phyloP scores from a whole-genome alignment of 1,140 invertebrate species.

The Dreissena rostriformis region DNA sequence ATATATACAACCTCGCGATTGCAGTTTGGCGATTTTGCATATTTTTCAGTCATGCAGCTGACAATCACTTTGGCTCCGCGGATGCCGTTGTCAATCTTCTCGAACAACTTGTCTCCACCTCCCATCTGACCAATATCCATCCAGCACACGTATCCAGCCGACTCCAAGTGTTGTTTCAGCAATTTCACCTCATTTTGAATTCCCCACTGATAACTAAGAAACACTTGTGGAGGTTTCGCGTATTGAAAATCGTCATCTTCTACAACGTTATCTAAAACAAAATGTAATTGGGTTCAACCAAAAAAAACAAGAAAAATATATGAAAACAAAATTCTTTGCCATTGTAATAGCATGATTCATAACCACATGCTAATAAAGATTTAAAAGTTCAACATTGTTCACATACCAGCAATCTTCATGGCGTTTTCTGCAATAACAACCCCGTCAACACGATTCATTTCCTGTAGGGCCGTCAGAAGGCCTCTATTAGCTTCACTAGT shows the following conservation, averaged over 20 bases:
- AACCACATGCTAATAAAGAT: too few relatives aligned
- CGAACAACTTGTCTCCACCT: conserved; percentile 78
- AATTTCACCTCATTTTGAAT: conserved; percentile 76
- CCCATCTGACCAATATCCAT: conserved; percentile 80
- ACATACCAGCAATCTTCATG: conserved; percentile 72
- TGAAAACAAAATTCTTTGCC: too few relatives aligned
- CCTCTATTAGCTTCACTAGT: conserved; percentile 74
- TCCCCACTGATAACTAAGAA: conserved; percentile 80
- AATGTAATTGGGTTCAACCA: too few relatives aligned
- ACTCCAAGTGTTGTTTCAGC: conserved; percentile 71
- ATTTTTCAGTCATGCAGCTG: conserved; percentile 76
- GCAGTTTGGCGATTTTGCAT: conserved; percentile 78
- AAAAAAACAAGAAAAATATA: too few relatives aligned
- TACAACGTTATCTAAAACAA: conserved; percentile 68
- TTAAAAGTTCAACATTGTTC: too few relatives aligned
- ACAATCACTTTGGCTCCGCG: conserved; percentile 75
- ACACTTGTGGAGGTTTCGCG: conserved; percentile 72
- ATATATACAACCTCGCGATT: conserved; percentile 73
- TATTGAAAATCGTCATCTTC: conserved; percentile 75
- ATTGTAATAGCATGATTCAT: too few relatives aligned
- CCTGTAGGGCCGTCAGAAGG: conserved; percentile 68
- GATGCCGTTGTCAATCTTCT: conserved; percentile 77
- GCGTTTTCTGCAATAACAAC: conserved; percentile 75
- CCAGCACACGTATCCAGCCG: conserved; percentile 77
- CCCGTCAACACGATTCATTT: conserved; percentile 75